Evolutionary conservation across 2,113 vertebrate species (phyloP).

Genomic region (Gavia stellata): DNA sequence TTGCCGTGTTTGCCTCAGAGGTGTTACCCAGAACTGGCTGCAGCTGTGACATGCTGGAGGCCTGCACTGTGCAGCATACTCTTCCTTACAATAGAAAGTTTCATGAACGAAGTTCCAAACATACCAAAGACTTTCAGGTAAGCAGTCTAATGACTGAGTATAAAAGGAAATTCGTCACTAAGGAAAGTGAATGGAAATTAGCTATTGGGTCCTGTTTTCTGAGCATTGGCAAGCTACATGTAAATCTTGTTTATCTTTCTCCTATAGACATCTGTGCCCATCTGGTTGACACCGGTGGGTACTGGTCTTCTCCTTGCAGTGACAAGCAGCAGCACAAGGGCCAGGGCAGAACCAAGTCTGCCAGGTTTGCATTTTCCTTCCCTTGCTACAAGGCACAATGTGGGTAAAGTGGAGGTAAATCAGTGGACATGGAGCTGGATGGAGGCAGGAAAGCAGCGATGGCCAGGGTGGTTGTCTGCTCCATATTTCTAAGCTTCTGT

Average conservation of each 20-base stretch:
- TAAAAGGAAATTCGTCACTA: not conserved
- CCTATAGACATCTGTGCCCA: not conserved
- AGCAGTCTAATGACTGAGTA: not conserved
- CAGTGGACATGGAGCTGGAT: accelerated
- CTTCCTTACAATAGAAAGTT: not conserved
- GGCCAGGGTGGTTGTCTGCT: not conserved
- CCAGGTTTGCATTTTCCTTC: not conserved
- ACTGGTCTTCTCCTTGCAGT: not conserved
- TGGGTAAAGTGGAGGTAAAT: not conserved
- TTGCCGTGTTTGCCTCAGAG: not conserved
- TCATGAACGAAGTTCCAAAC: not conserved
- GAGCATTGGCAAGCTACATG: not conserved
- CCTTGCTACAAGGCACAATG: not conserved
- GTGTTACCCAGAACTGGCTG: not conserved
- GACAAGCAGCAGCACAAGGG: not conserved
- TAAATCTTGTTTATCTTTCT: not conserved
- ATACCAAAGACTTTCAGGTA: not conserved
- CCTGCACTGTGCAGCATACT: accelerated
- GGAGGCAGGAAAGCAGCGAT: not conserved
- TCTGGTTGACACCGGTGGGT: not conserved
- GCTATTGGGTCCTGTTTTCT: not conserved
- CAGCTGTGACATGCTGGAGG: not conserved
- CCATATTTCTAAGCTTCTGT: not conserved
- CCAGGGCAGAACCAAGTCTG: not conserved
- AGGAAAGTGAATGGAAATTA: not conserved